phyloP scores from a whole-genome alignment of 2,888 invertebrate species.

The Drosophila nigritarsus region DNA sequence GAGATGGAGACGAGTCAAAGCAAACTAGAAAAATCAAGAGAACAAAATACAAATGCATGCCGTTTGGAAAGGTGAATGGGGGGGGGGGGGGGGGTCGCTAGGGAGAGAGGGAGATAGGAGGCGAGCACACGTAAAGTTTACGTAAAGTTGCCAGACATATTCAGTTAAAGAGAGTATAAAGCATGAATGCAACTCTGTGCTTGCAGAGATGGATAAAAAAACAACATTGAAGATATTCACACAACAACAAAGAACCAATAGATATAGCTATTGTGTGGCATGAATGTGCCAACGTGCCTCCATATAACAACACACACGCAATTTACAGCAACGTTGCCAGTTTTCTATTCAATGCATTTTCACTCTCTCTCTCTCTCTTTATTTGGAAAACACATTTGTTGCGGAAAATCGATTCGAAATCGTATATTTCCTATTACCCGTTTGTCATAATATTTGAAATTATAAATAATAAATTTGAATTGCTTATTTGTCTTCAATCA shows the following conservation, averaged over 20 bases:
- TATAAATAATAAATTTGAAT: background rate
- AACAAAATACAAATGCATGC: conserved; percentile 42
- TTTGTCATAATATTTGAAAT: background rate
- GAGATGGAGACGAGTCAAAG: conserved; percentile 11
- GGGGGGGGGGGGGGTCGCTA: background rate
- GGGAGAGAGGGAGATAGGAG: background rate
- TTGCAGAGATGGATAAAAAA: conserved; percentile 2
- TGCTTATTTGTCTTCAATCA: background rate
- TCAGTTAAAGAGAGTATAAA: conserved; percentile 4
- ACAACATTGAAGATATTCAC: background rate
- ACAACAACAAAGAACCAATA: conserved; percentile 8
- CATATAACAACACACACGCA: background rate
- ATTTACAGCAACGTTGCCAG: background rate
- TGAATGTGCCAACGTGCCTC: background rate
- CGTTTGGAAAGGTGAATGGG: background rate
- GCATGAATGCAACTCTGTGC: conserved; percentile 13
- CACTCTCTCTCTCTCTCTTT: conserved; percentile 1
- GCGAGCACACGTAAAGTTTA: conserved; percentile 50
- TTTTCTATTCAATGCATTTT: conserved; percentile 7
- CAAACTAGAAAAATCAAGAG: conserved; percentile 36
- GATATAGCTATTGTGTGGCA: background rate
- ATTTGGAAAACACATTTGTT: conserved; percentile 3
- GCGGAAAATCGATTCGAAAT: background rate
- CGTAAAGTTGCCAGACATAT: conserved; percentile 41
- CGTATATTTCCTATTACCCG: background rate